Evolutionary conservation across 2,888 invertebrate species (phyloP).

Genomic region (Sarcophaga rosellei): DNA sequence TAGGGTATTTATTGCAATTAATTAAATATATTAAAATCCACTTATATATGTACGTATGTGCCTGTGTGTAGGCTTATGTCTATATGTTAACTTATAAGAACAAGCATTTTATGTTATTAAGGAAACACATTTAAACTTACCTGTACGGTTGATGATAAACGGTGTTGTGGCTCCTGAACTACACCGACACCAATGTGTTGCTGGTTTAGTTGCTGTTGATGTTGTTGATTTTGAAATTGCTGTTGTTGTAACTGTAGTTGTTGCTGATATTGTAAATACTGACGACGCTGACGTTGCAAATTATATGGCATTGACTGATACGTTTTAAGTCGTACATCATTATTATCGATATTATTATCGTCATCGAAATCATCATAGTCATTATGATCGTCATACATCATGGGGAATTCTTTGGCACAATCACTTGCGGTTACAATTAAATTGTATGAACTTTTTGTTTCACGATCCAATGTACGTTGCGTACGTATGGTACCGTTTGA

Average conservation of each 20-base stretch:
- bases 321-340: conserved; percentile 55
- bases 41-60: too few relatives aligned
- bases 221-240: conserved; percentile 71
- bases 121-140: conserved; percentile 78
- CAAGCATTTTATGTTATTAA: neutral
- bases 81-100: too few relatives aligned
- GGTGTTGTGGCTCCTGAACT: conserved; percentile 84
- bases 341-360: conserved; percentile 53
- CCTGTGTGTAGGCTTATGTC: neutral
- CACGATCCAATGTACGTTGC: conserved; percentile 89
- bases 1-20: too few relatives aligned
- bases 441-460: conserved; percentile 90
- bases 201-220: conserved; percentile 73
- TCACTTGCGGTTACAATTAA: conserved; percentile 93
- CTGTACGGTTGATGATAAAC: conserved; percentile 93
- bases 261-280: conserved; percentile 65
- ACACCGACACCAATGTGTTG: conserved; percentile 75
- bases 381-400: conserved; percentile 60
- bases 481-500: conserved; percentile 93
- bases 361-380: conserved; percentile 59
- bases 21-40: too few relatives aligned
- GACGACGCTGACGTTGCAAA: conserved; percentile 67
- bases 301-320: conserved; percentile 63
- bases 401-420: conserved; percentile 86
- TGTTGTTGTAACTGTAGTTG: conserved; percentile 67